Evolutionary conservation across 2,888 invertebrate genomes (phyloP).

Genomic region (Mimas tiliae): DNA sequence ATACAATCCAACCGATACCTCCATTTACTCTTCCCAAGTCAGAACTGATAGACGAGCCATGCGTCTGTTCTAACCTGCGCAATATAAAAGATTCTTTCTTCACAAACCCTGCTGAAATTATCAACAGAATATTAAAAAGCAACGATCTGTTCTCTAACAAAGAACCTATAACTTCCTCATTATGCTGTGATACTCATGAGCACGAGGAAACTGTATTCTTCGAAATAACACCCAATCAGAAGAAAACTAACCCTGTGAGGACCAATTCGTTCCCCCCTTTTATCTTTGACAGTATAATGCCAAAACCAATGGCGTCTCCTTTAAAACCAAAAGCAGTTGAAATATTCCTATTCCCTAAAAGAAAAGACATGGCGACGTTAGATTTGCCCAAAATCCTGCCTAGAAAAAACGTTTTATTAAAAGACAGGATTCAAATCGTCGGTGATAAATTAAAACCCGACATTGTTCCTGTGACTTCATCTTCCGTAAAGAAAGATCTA

Average conservation of each 20-base stretch:
- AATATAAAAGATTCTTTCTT: constrained; percentile 50
- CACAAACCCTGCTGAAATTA: constrained; percentile 54
- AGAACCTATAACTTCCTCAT: constrained; percentile 53
- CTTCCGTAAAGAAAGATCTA: constrained; percentile 62
- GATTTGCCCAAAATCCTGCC: constrained; percentile 39
- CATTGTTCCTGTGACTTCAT: constrained; percentile 45
- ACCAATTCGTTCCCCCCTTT: constrained; percentile 49
- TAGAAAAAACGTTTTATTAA: constrained; percentile 47
- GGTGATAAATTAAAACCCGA: constrained; percentile 61
- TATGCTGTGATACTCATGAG: constrained; percentile 74
- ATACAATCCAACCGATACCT: not conserved
- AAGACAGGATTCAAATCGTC: constrained; percentile 57
- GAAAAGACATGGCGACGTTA: constrained; percentile 46
- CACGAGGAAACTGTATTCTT: constrained; percentile 64
- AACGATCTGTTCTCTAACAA: constrained; percentile 62
- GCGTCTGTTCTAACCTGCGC: constrained; percentile 59
- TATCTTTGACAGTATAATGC: constrained; percentile 49
- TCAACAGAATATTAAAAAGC: constrained; percentile 62
- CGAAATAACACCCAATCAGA: constrained; percentile 57
- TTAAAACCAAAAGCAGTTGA: constrained; percentile 63
- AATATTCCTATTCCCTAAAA: constrained; percentile 68
- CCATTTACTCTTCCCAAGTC: not conserved
- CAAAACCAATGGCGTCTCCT: constrained; percentile 44
- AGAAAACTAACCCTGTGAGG: constrained; percentile 29
- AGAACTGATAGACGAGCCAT: constrained; percentile 50